Evolutionary conservation across 2,113 vertebrate species (phyloP).

Genomic region (Barnardius zonarius): DNA sequence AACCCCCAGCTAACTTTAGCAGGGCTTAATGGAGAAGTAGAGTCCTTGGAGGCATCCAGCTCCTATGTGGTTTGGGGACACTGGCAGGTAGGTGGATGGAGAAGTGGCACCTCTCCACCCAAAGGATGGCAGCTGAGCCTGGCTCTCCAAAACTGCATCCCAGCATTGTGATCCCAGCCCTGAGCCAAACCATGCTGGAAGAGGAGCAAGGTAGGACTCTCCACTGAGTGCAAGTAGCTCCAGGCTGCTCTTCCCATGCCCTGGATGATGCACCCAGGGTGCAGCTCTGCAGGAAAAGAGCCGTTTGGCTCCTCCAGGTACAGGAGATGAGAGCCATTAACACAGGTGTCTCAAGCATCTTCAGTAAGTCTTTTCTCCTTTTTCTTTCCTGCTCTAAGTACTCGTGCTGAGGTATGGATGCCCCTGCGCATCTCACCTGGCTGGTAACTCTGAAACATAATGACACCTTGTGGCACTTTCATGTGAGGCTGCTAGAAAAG

Average conservation of each 20-base stretch:
- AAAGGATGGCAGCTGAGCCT: neutral
- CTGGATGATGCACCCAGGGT: neutral
- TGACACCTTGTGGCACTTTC: neutral
- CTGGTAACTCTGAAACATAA: neutral
- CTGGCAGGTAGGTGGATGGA: neutral
- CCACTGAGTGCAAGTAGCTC: accelerated
- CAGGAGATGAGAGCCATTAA: neutral
- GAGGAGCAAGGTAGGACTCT: neutral
- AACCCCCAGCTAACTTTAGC: neutral
- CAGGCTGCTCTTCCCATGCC: neutral
- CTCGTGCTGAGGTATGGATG: neutral
- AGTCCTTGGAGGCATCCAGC: neutral
- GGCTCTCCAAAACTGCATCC: neutral
- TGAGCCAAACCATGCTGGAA: accelerated
- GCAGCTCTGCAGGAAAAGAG: neutral
- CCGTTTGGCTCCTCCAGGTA: neutral
- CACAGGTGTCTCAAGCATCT: neutral
- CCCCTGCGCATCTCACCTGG: neutral
- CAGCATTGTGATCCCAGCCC: accelerated
- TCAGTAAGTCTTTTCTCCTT: neutral
- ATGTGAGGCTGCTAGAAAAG: neutral
- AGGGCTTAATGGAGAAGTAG: neutral
- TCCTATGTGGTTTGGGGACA: neutral
- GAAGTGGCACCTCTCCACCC: neutral
- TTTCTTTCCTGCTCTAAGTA: neutral